These are phyloP conservation scores for Aplysina aerophoba DNA, from an alignment of 37 sponge, comb jelly and placozoan species.

Conservation along the genomic window DNA sequence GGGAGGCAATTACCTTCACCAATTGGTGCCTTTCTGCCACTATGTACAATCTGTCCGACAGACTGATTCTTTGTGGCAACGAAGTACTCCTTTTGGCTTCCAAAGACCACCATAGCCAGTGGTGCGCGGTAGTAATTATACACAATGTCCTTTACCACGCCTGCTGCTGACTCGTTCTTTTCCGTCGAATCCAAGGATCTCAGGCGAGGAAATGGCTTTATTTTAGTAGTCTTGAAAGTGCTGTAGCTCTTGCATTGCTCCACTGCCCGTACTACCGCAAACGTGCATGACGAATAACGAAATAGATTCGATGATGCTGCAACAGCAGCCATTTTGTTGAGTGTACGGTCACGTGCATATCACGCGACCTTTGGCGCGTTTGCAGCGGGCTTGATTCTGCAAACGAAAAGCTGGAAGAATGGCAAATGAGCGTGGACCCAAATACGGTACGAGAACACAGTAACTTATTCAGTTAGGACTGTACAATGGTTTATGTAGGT, in stretches of 20 bases:
- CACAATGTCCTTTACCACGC: background rate
- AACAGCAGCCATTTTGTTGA: too few relatives aligned
- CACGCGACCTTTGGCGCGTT: too few relatives aligned
- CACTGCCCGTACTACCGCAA: too few relatives aligned
- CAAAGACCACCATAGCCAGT: conserved; percentile 19
- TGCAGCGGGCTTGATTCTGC: too few relatives aligned
- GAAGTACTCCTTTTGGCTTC: background rate
- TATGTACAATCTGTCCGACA: conserved; percentile 11
- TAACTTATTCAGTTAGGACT: too few relatives aligned
- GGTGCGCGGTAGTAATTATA: conserved; percentile 16
- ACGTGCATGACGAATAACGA: too few relatives aligned
- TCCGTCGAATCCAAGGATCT: background rate
- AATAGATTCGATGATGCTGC: too few relatives aligned
- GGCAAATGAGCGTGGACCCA: too few relatives aligned
- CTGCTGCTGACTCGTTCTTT: background rate
- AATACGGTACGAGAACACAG: too few relatives aligned
- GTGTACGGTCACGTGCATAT: too few relatives aligned
- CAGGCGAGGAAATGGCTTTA: conserved; percentile 9
- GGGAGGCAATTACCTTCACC: conserved; percentile 27
- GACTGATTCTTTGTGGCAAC: conserved; percentile 16
- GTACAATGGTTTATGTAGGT: too few relatives aligned
- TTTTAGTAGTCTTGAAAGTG: conserved; percentile 20
- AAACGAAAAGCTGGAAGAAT: too few relatives aligned
- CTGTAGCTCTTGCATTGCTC: background rate
- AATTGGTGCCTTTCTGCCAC: conserved; percentile 17